phyloP scores from a whole-genome alignment of 2,797 vertebrate species.

The Monodelphis domestica region DNA sequence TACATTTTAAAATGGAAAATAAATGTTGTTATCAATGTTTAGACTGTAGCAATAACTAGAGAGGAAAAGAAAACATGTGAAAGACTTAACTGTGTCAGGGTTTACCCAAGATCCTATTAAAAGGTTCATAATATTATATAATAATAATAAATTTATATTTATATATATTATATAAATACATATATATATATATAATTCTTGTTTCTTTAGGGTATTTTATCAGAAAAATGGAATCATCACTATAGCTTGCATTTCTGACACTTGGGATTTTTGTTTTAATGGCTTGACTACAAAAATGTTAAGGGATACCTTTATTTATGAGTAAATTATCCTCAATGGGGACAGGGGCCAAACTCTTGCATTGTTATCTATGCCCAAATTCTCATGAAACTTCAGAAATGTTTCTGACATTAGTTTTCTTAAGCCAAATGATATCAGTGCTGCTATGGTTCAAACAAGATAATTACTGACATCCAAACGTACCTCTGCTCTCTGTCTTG shows the following conservation, averaged over 20 bases:
- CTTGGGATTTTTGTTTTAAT: neutral
- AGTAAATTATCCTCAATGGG: neutral
- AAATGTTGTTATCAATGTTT: neutral
- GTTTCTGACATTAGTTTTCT: neutral
- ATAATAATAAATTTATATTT: too few species aligned
- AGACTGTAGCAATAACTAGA: neutral
- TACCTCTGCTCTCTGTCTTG: neutral
- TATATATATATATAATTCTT: too few species aligned
- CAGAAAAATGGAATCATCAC: neutral
- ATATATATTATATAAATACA: too few species aligned
- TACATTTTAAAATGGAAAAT: neutral
- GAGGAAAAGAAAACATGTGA: neutral
- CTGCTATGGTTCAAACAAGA: neutral
- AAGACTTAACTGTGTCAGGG: neutral
- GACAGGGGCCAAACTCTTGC: neutral
- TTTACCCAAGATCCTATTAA: slow-evolving; percentile 1
- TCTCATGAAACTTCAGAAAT: neutral
- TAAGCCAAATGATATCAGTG: neutral
- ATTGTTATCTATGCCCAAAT: neutral
- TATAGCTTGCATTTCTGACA: neutral
- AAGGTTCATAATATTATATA: slow-evolving; percentile 3
- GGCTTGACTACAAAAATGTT: neutral
- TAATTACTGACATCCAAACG: neutral
- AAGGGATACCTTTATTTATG: neutral
- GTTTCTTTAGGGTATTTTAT: neutral